Evolutionary conservation across 2,113 vertebrate species (phyloP).

Genomic region (Brevimyrus niger): DNA sequence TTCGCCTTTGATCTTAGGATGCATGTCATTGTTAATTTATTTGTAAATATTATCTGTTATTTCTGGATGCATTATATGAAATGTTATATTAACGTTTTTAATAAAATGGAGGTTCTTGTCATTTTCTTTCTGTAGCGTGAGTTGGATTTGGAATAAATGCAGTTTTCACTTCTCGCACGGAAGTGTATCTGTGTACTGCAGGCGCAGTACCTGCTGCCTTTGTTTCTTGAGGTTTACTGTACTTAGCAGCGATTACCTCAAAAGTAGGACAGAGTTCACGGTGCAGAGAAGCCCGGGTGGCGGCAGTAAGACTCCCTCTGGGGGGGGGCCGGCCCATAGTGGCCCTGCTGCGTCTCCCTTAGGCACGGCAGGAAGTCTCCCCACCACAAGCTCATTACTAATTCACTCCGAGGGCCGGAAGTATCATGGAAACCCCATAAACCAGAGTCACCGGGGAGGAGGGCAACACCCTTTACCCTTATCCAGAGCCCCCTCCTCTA

Average conservation of each 20-base stretch:
- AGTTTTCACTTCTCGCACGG: background rate
- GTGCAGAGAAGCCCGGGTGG: background rate
- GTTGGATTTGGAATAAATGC: background rate
- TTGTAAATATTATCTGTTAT: background rate
- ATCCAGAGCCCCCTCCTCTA: conserved; percentile 27
- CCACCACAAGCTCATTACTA: conserved; percentile 31
- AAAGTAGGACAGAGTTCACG: background rate
- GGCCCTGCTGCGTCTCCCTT: conserved; percentile 10
- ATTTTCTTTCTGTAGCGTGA: background rate
- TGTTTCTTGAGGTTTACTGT: background rate
- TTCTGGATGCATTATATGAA: background rate
- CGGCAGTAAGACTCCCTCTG: conserved; percentile 10
- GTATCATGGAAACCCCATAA: conserved; percentile 29
- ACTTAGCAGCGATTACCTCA: background rate
- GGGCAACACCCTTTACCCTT: conserved; percentile 43
- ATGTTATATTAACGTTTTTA: background rate
- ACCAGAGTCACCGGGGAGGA: conserved; percentile 38
- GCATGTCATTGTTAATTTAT: background rate
- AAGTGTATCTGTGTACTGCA: background rate
- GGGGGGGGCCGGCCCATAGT: background rate
- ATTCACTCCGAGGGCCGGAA: conserved; percentile 43
- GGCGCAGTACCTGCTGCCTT: background rate
- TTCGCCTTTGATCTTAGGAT: background rate
- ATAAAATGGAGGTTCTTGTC: background rate
- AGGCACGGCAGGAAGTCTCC: conserved; percentile 15